Evolutionary conservation across 2,888 invertebrate genomes (phyloP).

Genomic region (Cordilura impudica): DNA sequence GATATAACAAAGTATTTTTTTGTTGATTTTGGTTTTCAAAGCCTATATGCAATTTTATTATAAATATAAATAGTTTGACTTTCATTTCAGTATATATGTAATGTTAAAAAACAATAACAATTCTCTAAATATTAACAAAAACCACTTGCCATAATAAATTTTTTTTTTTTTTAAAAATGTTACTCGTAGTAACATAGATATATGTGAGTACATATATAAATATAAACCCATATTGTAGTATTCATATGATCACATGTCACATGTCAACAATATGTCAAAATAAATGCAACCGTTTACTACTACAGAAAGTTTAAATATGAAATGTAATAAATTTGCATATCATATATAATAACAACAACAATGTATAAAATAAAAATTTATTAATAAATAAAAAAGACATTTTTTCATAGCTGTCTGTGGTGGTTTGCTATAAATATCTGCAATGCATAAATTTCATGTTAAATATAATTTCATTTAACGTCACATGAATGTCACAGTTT

Average conservation of each 20-base stretch:
- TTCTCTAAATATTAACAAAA: constrained; percentile 19
- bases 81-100: constrained; percentile 28
- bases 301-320: neutral
- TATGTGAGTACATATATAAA: neutral
- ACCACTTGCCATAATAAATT: constrained; percentile 38
- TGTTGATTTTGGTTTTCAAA: constrained; percentile 14
- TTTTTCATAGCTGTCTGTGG: neutral
- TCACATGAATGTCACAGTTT: constrained; percentile 42
- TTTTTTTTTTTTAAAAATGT: constrained; percentile 15
- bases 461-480: constrained; percentile 44
- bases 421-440: neutral
- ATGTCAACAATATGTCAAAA: constrained; percentile 63
- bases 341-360: constrained; percentile 14
- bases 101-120: neutral
- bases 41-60: neutral
- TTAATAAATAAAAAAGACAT: neutral
- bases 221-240: neutral
- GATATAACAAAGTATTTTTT: constrained; percentile 10
- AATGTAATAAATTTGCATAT: constrained; percentile 10
- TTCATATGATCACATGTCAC: constrained; percentile 55
- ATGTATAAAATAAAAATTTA: neutral
- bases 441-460: constrained; percentile 6
- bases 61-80: constrained; percentile 37
- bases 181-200: neutral
- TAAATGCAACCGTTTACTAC: constrained; percentile 58